Evolutionary conservation across 2,797 vertebrate genomes (phyloP).

Genomic region (Peromyscus aztecus): DNA sequence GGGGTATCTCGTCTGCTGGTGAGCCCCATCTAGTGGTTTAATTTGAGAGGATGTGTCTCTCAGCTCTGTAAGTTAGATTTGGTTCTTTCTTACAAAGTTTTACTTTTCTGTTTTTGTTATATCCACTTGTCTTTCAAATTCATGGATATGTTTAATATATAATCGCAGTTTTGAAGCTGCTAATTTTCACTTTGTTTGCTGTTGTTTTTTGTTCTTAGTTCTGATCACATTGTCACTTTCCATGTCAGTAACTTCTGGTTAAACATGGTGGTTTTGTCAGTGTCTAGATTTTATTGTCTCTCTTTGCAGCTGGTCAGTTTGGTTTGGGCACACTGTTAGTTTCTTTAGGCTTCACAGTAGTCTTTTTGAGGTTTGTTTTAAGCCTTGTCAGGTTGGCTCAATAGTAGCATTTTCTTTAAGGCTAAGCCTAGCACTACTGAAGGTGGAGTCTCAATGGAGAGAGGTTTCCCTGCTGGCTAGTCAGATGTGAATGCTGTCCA

Average conservation of each 20-base stretch:
- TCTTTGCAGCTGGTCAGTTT: constrained; percentile 38
- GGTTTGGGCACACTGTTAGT: background rate
- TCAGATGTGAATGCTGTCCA: background rate
- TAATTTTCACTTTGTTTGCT: constrained; percentile 28
- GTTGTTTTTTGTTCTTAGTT: background rate
- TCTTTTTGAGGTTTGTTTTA: background rate
- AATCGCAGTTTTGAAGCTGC: background rate
- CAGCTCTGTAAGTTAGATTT: constrained; percentile 9
- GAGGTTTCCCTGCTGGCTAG: background rate
- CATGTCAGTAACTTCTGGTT: constrained; percentile 12
- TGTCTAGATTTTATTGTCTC: constrained; percentile 44
- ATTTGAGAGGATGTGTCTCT: constrained; percentile 20
- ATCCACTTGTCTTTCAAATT: background rate
- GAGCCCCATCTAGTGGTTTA: constrained; percentile 14
- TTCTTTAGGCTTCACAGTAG: background rate
- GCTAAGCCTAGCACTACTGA: background rate
- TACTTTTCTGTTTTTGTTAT: constrained; percentile 22
- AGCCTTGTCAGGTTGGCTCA: background rate
- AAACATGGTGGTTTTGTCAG: background rate
- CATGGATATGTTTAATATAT: background rate
- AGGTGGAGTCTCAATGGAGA: background rate
- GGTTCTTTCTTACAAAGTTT: background rate
- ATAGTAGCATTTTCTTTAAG: background rate
- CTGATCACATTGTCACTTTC: constrained; percentile 2
- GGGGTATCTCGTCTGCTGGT: background rate